A percentile compares a stretch with the other conserved stretches of the same genome.
Conservation (phyloP, 2,888 invertebrate genomes). For the Tenodera sinensis region DNA sequence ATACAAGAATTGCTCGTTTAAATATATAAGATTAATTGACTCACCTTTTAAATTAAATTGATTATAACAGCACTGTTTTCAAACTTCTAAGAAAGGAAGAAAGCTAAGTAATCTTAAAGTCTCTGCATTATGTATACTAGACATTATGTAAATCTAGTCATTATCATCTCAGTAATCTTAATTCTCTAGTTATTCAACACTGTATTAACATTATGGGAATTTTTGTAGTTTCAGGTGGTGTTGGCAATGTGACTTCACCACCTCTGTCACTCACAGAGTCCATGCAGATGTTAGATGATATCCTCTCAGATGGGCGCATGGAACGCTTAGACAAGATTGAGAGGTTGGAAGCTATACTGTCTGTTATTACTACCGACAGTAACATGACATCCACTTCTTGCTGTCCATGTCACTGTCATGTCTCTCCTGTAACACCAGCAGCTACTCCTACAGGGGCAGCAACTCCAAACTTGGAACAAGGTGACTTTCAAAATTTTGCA, state of each 20-base stretch:
- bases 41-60: too few species aligned
- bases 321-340: conserved; percentile 83
- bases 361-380: conserved; percentile 59
- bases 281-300: conserved; percentile 85
- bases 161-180: too few species aligned
- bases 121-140: too few species aligned
- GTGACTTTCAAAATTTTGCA: neutral
- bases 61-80: too few species aligned
- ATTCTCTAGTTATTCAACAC: too few species aligned
- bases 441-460: neutral
- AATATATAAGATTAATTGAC: too few species aligned
- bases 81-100: too few species aligned
- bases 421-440: neutral
- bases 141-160: too few species aligned
- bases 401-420: conserved; percentile 31
- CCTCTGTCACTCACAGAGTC: conserved; percentile 82
- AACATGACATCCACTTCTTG: conserved; percentile 6
- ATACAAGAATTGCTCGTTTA: too few species aligned
- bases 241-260: conserved; percentile 20
- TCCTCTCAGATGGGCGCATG: conserved; percentile 76
- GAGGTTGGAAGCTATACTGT: conserved; percentile 78
- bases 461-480: neutral
- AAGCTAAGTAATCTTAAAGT: too few species aligned
- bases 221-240: conserved; percentile 18
- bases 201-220: too few species aligned